Conservation (phyloP, 2,797 vertebrate genomes). For the Neomorphus geoffroyi region DNA sequence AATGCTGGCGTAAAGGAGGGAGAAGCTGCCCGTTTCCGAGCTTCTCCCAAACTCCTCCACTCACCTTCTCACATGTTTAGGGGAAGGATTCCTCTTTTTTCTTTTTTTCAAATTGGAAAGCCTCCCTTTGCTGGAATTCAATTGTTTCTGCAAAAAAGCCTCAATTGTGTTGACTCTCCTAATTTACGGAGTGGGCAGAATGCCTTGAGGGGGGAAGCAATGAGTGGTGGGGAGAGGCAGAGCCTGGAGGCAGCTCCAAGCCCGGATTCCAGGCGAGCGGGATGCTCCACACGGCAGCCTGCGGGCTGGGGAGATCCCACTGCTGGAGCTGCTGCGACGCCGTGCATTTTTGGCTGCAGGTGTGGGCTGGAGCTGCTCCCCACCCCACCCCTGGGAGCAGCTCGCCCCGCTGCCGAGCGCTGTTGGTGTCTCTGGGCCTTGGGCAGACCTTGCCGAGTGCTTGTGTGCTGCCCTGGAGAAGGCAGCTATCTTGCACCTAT, state of each 20-base stretch:
- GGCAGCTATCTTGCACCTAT: conserved; percentile 1
- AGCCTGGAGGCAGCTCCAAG: neutral
- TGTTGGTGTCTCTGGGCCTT: fast-evolving
- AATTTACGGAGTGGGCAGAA: neutral
- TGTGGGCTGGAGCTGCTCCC: neutral
- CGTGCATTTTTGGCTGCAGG: neutral
- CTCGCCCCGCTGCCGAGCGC: neutral
- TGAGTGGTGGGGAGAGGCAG: neutral
- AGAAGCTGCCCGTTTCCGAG: neutral
- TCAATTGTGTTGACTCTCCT: neutral
- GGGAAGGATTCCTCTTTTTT: neutral
- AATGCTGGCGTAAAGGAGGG: fast-evolving
- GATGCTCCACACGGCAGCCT: neutral
- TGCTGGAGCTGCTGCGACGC: neutral
- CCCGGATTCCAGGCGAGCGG: neutral
- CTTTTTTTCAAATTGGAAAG: neutral
- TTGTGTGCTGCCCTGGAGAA: neutral
- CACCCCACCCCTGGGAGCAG: neutral
- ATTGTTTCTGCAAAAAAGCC: neutral
- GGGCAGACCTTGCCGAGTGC: neutral
- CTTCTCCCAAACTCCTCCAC: neutral
- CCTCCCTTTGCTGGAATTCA: neutral
- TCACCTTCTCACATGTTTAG: neutral
- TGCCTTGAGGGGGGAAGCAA: neutral
- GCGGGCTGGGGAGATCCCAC: neutral